These are phyloP conservation scores for Ctenoplectra terminalis DNA, from an alignment of 1,140 invertebrate genomes.

Conservation along the genomic window DNA sequence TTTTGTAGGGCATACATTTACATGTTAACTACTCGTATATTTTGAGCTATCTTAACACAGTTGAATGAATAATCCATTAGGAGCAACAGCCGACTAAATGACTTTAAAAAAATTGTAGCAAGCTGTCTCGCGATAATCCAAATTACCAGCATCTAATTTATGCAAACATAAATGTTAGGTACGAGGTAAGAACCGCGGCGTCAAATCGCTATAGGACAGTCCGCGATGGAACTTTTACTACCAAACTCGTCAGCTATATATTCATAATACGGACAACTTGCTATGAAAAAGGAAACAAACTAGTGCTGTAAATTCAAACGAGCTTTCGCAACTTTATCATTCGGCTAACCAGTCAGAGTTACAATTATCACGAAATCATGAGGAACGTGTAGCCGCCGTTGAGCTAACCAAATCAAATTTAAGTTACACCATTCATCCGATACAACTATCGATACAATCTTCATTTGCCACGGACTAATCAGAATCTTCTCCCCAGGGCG, in stretches of 20 bases:
- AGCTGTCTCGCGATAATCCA: not conserved
- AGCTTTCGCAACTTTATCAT: not conserved
- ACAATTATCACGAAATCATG: not conserved
- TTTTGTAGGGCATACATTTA: too few species aligned
- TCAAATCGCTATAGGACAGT: not conserved
- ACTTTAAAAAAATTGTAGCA: too few species aligned
- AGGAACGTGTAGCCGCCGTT: too few species aligned
- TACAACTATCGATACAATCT: constrained; percentile 21
- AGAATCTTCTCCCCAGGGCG: not conserved
- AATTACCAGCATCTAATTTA: constrained; percentile 1
- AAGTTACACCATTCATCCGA: not conserved
- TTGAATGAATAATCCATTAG: too few species aligned
- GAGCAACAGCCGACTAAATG: not conserved
- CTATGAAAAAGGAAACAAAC: not conserved
- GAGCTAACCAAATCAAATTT: not conserved
- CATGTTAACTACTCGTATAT: too few species aligned
- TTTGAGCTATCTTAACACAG: too few species aligned
- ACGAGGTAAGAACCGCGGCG: not conserved
- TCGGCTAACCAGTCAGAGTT: not conserved
- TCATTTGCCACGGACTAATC: not conserved
- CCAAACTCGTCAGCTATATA: not conserved
- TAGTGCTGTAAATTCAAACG: not conserved
- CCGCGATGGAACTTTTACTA: not conserved
- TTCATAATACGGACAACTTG: not conserved
- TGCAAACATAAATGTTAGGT: not conserved